Evolutionary conservation across 2,113 vertebrate genomes (phyloP).

Genomic region (Myiagra hebetior): DNA sequence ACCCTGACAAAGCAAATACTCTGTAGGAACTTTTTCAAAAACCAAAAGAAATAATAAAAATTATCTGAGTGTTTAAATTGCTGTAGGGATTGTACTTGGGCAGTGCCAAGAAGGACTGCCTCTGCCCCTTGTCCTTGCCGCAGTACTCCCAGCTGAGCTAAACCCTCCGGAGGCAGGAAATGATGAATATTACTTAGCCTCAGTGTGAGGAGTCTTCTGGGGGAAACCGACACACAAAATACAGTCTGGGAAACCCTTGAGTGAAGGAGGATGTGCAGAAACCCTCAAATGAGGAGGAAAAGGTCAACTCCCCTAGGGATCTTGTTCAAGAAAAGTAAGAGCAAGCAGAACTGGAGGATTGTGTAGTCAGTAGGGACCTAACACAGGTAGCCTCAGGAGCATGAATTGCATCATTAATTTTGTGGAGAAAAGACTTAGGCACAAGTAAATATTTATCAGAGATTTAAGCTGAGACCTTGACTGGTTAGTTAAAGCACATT

Average conservation of each 20-base stretch:
- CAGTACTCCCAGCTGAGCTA: not conserved
- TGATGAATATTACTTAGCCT: not conserved
- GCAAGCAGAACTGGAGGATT: not conserved
- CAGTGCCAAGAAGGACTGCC: not conserved
- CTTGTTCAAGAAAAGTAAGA: not conserved
- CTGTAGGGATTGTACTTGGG: not conserved
- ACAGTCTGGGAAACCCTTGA: not conserved
- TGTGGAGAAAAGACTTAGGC: not conserved
- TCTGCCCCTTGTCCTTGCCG: not conserved
- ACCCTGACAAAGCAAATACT: not conserved
- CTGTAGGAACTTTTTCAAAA: not conserved
- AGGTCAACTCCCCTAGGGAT: not conserved
- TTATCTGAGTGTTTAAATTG: not conserved
- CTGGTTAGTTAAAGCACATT: not conserved
- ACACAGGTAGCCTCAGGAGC: not conserved
- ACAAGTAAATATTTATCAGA: not conserved
- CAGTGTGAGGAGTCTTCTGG: not conserved
- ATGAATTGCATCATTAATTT: not conserved
- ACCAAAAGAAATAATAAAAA: not conserved
- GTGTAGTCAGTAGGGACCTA: not conserved
- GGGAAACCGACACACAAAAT: not conserved
- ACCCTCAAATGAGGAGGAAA: not conserved
- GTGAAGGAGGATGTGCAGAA: not conserved
- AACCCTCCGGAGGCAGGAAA: not conserved
- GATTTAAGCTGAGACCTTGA: not conserved